A percentile compares a stretch with the other conserved stretches of the same genome.
phyloP scores from a whole-genome alignment of 2,797 vertebrate species.

The Phrynocephalus forsythii region DNA sequence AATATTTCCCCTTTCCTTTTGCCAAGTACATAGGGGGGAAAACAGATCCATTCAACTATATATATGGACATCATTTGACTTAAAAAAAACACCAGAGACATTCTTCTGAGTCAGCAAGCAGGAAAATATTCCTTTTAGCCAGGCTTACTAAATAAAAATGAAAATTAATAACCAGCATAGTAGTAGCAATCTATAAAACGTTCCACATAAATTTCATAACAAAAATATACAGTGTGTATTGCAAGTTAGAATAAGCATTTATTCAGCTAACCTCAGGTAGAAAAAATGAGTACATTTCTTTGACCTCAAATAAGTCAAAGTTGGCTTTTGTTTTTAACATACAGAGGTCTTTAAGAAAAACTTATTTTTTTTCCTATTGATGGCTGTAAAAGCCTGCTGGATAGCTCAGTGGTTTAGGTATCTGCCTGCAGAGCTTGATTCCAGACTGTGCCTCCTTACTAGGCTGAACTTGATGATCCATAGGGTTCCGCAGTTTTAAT shows the following conservation, averaged over 20 bases:
- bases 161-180: constrained; percentile 65
- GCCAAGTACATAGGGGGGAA: constrained; percentile 89
- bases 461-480: too few species aligned
- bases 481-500: too few species aligned
- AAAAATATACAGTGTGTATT: constrained; percentile 33
- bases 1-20: constrained; percentile 81
- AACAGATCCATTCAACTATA: constrained; percentile 85
- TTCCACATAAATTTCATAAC: constrained; percentile 46
- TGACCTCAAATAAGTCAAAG: constrained; percentile 19
- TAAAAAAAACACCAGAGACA: constrained; percentile 67
- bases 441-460: too few species aligned
- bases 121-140: constrained; percentile 55
- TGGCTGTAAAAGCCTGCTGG: constrained; percentile 11
- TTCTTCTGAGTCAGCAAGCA: constrained; percentile 72
- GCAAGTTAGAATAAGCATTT: constrained; percentile 18
- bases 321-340: constrained; percentile 8
- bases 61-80: constrained; percentile 78
- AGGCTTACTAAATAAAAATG: constrained; percentile 70
- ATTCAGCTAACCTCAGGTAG: constrained; percentile 15
- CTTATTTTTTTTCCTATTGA: neutral
- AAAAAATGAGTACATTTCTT: neutral
- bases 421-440: too few species aligned
- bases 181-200: constrained; percentile 39
- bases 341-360: neutral
- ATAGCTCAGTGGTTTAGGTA: too few species aligned